Base-by-base conservation (phyloP, 2,888 invertebrate genomes). In the Odontothrips loti region DNA sequence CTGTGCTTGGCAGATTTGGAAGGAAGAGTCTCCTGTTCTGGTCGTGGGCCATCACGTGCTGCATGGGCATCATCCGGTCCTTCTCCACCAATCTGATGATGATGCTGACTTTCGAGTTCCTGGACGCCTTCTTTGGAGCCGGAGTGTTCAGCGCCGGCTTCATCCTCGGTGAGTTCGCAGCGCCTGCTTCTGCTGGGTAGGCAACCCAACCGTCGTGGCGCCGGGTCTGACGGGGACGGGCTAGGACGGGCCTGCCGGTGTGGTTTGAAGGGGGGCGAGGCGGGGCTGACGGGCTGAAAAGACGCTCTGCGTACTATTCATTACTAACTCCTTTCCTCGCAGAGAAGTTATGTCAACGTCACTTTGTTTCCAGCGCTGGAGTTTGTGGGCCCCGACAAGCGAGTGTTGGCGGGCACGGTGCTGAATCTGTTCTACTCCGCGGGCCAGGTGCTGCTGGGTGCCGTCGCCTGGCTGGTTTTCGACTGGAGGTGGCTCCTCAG, bases 111-210 rank as follows among this genome's bases (percentile, higher is more conserved):
- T 90, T 94, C 43, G 94, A 95, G 86, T 92, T 94, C 81, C 85
- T 94, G 6, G 94, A 94, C 85, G 92, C 94, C 0, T 87, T 91
- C 1, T 88, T 92, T 27, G 92, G 92, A 0, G 91, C 93, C 29
- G 93, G 93, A 0, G 90, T 93, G 17, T 95, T 91, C 85, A 91
- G 92, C 6, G 92, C 93, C 0, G 92, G 92, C 82, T 94, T 93
- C 86, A 92, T 95, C 84, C 87, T 93, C 82, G 94, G 94, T 91
- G 88, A 86, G 88, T 81, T 11, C 58, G 58, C 58, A n/a, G n/a
- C n/a, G n/a, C n/a, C n/a, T n/a, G n/a, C n/a, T n/a, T n/a, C 58
- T 0, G n/a, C 15, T 17, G 20, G 58, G 15, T 58, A 58, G 58
- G 58, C 58, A 58, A 2, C 58, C 58, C 58, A 58, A 15, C 58